Evolutionary conservation across 2,797 vertebrate genomes (phyloP).

Genomic region (Neoniphon sammara): DNA sequence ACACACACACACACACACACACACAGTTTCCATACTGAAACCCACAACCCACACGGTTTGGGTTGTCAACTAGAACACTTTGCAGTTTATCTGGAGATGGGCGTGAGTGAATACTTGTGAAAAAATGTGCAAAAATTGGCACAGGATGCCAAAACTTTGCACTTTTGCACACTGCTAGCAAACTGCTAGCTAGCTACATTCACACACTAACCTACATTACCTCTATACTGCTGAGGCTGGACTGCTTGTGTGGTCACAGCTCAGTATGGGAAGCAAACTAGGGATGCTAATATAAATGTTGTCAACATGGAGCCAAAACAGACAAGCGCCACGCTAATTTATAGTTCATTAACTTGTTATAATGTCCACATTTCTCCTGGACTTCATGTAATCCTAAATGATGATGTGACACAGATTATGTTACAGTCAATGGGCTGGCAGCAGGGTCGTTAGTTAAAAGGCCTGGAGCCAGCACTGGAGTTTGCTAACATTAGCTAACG

Average conservation of each 20-base stretch:
- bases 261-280: background rate
- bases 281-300: background rate
- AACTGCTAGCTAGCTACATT: background rate
- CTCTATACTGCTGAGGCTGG: background rate
- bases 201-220: too few species aligned
- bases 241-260: background rate
- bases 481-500: constrained; percentile 66
- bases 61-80: too few species aligned
- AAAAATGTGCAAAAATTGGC: background rate
- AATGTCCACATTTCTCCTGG: background rate
- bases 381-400: background rate
- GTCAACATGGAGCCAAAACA: background rate
- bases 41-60: too few species aligned
- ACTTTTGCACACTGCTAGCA: constrained; percentile 1
- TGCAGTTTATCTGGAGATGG: too few species aligned
- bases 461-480: constrained; percentile 31
- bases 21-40: too few species aligned
- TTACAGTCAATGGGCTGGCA: background rate
- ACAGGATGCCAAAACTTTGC: background rate
- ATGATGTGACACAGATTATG: background rate
- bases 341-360: background rate
- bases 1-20: too few species aligned
- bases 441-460: constrained; percentile 19
- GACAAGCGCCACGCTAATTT: background rate
- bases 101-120: background rate